Evolutionary conservation across 2,888 invertebrate species (phyloP), one percentile per base, ranked within the genome.

Genomic region (Drosophila meridiana): DNA sequence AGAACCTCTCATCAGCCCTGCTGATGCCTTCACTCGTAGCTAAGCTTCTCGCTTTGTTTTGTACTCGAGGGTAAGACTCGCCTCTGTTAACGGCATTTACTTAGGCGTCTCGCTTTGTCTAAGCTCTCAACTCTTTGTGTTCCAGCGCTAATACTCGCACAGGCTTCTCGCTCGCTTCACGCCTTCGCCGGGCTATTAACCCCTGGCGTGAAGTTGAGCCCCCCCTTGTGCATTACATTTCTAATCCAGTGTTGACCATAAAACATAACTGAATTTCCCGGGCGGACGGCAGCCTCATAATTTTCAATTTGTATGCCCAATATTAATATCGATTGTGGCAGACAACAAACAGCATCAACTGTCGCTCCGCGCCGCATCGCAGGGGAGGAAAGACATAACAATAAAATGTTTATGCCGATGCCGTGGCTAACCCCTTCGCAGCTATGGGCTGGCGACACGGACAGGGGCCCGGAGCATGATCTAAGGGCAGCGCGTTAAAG

Each of bases 321-420:
- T 85, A 86, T 88, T 81, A 83, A 86, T 86, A 85, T 88, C 85
- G 85, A 88, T 85, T 85, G 87, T 71, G 80, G 69, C 71, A 43
- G 50, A 71, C 56, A 40, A 8, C 55, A 73, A 78, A 78, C 57
- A 71, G 77, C 70, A 82, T 72, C 73, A 75, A 64, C 82, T 69
- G 53, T 42, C 55, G 71, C 60, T 61, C 57, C 57, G 47, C 43
- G 63, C 65, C 70, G 61, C 76, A 73, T 11, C 30, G 43, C 28
- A 34, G 28, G 59, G 69, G 42, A 36, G 55, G 38, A 78, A 70
- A 68, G 68, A 79, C 76, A 86, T 86, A 86, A 86, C 82, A 86
- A 86, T 86, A 83, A 89, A 86, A 89, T 77, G 78, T 86, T 58
- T 82, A 86, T 76, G 82, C 80, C 82, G 62, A 86, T 76, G 82